Evolutionary conservation across 2,888 invertebrate species (phyloP), one percentile per base, ranked within the genome.

Genomic region (Orchesellides sinensis): DNA sequence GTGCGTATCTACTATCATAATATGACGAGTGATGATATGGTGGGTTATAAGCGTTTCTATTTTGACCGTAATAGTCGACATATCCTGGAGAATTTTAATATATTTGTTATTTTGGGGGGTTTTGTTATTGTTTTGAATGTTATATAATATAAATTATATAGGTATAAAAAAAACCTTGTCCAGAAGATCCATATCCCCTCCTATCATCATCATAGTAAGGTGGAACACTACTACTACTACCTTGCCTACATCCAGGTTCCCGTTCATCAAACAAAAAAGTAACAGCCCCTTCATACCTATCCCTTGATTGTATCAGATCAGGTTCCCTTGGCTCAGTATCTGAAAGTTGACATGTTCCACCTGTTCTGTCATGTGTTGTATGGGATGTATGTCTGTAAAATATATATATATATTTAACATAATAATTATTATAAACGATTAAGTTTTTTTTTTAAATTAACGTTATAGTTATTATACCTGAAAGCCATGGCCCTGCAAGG

Each of bases 261-360:
- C 80, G 52, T 17, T 86, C 86, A 32, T 87, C 85, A 35, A 78
- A 83, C 29, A 47, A 14, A 29, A 66, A 83, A 12, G 84, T 69
- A n/a, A 84, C 80, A 0, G 84, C 84, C 25, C 80, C 72, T n/a
- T 85, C 87, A 17, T 86, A 85, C 5, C 83, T 61, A 40, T 87
- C 85, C 40, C 86, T 70, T 0, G 85, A 74, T 3, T 83, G 80
- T 12, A 85, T 45, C 25, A 84, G 85, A 52, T 87, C 86, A n/a
- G 54, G 45, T 0, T 83, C 73, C 10, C 84, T 66, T 5, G 77
- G 59, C 19, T 83, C 81, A 19, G 65, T 69, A 21, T 85, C 85
- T 1, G 85, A 84, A 0, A 87, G 47, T 54, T 87, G 87, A 69
- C 85, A 85, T 23, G 77, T 73, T 14, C 85, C 85, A 6, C 86